These are phyloP conservation scores for Semotilus atromaculatus DNA, from an alignment of 2,797 vertebrate genomes.

Conservation along the genomic window DNA sequence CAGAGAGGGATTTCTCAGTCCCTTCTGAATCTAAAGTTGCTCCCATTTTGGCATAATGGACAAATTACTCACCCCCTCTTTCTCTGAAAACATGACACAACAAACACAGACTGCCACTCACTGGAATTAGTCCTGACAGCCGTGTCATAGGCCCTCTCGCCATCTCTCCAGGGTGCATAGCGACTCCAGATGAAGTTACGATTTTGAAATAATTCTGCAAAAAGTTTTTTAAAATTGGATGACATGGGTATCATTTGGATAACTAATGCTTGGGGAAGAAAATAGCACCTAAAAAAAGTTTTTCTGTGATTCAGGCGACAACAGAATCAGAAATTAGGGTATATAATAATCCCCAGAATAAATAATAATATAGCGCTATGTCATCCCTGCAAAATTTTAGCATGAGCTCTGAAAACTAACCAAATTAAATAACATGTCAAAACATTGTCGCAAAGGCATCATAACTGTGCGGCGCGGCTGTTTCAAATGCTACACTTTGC, in stretches of 20 bases:
- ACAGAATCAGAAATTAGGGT: background rate
- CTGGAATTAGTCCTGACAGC: conserved; percentile 52
- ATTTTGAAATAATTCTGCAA: conserved; percentile 56
- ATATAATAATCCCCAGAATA: background rate
- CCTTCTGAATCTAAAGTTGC: background rate
- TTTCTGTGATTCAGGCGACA: background rate
- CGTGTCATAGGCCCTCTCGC: conserved; percentile 33
- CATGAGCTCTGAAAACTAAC: background rate
- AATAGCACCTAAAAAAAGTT: background rate
- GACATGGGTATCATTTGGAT: conserved; percentile 29
- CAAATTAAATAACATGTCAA: background rate
- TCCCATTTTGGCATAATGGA: background rate
- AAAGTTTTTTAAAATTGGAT: conserved; percentile 57
- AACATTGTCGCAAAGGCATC: background rate
- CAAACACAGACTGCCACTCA: conserved; percentile 52
- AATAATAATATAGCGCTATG: background rate
- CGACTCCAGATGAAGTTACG: conserved; percentile 48
- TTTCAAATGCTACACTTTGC: background rate
- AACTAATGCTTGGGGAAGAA: background rate
- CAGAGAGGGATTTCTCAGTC: background rate
- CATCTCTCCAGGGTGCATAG: conserved; percentile 41
- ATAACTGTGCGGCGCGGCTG: background rate
- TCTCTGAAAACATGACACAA: background rate
- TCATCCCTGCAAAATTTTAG: background rate
- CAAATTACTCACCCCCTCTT: conserved; percentile 5